Percentiles rank a stretch among this genome's conserved stretches.
These are phyloP conservation scores for Ophiothrix spiculata DNA, from an alignment of 35 echinoderm and acorn worm genomes.

Conservation along the genomic window DNA sequence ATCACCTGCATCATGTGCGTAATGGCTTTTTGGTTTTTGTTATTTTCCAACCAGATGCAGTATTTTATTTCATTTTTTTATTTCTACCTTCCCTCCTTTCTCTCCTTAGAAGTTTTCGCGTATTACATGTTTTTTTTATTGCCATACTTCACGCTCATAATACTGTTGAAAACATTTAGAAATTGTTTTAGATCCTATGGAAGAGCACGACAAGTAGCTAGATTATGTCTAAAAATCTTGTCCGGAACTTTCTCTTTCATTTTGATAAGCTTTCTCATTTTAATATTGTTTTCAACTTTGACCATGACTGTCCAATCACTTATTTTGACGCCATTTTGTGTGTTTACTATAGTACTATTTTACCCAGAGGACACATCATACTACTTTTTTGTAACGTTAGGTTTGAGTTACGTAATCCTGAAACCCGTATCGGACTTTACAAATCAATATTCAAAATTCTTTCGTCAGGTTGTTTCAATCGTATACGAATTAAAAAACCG, in stretches of 20 bases:
- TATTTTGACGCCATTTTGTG: neutral
- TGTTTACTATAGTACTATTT: neutral
- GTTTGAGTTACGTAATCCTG: neutral
- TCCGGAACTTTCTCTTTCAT: neutral
- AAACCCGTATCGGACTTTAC: neutral
- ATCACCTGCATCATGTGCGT: too few relatives aligned
- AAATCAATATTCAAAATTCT: neutral
- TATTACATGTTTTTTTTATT: too few relatives aligned
- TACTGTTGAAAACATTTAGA: too few relatives aligned
- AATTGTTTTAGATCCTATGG: too few relatives aligned
- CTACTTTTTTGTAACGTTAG: neutral
- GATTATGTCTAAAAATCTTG: neutral
- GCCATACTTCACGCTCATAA: too few relatives aligned
- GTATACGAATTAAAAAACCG: neutral
- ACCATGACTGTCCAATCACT: neutral
- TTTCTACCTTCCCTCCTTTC: too few relatives aligned
- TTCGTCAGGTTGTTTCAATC: neutral
- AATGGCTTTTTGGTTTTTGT: too few relatives aligned
- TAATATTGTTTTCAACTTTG: neutral
- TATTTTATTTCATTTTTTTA: too few relatives aligned
- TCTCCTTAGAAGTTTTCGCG: too few relatives aligned
- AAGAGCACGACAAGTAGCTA: neutral
- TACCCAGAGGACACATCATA: neutral
- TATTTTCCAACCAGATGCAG: too few relatives aligned
- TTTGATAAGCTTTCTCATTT: neutral